Percentiles rank a stretch among this genome's conserved stretches.
These are phyloP conservation scores for Microtus oregoni DNA, from an alignment of 2,113 vertebrate species.

Conservation along the genomic window DNA sequence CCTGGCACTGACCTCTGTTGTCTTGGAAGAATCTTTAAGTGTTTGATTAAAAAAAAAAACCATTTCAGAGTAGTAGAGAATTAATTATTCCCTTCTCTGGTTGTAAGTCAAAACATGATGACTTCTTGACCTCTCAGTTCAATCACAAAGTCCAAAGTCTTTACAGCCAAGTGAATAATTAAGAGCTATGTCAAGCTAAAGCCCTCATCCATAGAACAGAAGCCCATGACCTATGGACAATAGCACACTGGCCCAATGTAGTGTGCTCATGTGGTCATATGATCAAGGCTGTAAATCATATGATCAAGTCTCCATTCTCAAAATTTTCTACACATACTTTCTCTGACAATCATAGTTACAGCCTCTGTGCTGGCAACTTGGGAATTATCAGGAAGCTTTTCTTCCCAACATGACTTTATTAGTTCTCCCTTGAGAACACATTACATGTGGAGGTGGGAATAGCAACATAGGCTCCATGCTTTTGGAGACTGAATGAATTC, in stretches of 20 bases:
- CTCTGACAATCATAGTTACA: background rate
- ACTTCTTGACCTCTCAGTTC: background rate
- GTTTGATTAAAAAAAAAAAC: background rate
- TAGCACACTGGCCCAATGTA: background rate
- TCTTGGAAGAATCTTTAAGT: background rate
- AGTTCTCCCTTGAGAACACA: background rate
- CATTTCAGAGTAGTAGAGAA: background rate
- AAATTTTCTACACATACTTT: background rate
- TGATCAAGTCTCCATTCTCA: background rate
- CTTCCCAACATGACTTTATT: slow-evolving; percentile 46
- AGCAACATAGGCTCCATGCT: background rate
- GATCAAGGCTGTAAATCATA: background rate
- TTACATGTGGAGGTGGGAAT: background rate
- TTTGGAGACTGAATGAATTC: background rate
- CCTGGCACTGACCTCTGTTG: background rate
- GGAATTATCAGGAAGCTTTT: background rate
- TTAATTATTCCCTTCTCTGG: background rate
- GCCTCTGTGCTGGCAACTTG: slow-evolving; percentile 32
- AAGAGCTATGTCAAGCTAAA: background rate
- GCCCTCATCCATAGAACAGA: background rate
- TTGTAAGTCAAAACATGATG: background rate
- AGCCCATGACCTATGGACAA: background rate
- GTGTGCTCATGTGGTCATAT: background rate
- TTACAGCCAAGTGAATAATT: background rate
- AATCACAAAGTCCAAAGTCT: background rate